A percentile compares a stretch with the other conserved stretches of the same genome.
These are phyloP conservation scores for Syngnathus acus DNA, from an alignment of 2,797 vertebrate genomes.

Conservation along the genomic window DNA sequence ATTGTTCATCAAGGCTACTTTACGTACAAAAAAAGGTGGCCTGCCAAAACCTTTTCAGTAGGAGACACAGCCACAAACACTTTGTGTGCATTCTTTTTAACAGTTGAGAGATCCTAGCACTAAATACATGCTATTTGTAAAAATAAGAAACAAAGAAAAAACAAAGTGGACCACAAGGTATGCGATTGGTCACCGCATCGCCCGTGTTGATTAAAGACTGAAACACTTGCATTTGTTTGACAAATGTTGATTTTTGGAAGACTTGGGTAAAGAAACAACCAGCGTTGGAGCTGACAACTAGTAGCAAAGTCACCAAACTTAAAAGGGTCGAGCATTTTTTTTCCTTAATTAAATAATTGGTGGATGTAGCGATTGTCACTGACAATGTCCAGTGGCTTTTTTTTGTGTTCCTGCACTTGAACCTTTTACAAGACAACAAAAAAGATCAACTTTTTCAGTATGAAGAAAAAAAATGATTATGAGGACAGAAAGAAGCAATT, in stretches of 20 bases:
- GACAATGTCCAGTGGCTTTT: constrained; percentile 81
- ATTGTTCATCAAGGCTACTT: constrained; percentile 99
- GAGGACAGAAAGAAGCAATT: constrained; percentile 93
- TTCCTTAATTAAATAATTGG: background rate
- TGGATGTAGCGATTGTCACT: constrained; percentile 83
- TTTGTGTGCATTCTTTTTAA: constrained; percentile 61
- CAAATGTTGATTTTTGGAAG: background rate
- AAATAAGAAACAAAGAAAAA: constrained; percentile 42
- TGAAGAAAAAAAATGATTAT: constrained; percentile 81
- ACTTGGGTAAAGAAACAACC: background rate
- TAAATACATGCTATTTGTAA: constrained; percentile 62
- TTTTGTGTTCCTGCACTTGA: constrained; percentile 98
- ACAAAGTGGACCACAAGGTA: constrained; percentile 30
- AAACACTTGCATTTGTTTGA: background rate
- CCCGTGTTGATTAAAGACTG: background rate
- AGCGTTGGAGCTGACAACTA: constrained; percentile 14
- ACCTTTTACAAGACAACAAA: constrained; percentile 81
- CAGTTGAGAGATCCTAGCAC: constrained; percentile 62
- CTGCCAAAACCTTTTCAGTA: constrained; percentile 92
- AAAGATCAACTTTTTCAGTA: constrained; percentile 98
- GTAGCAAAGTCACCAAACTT: constrained; percentile 1
- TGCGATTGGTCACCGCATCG: constrained; percentile 33
- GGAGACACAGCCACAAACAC: constrained; percentile 87
- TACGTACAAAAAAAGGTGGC: constrained; percentile 99
- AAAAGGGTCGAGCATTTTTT: background rate